Base-by-base conservation (phyloP, 2,797 vertebrate species). In the Emydoidea blandingii region DNA sequence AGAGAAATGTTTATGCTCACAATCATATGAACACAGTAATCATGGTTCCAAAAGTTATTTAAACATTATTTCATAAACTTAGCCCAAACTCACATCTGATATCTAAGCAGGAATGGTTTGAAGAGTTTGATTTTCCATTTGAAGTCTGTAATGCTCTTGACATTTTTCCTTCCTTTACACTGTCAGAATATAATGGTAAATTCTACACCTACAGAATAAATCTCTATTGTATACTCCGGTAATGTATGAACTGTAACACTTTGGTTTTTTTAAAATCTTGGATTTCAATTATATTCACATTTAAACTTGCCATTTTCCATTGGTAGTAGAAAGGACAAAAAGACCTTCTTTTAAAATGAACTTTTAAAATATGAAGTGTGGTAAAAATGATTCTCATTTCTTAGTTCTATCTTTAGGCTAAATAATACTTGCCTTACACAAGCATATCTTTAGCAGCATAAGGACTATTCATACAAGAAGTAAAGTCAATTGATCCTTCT, bases 1-100 rank as follows among this genome's bases (percentile, higher is more conserved):
- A 96, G 90, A 89, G 97, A 95, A 96, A 94, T 93, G 11, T 96
- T 97, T 98, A 97, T 96, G 89, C 76, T 85, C 94, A 90, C 86
- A 87, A 2, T 15, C 54, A 53, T 54, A 53, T 59, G 92, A 97
- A 93, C 88, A 96, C 62, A 92, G 92, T 94, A 89, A 91, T 91
- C 2, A 44, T 85, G 78, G 94, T 89, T 90, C 95, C 89, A 89
- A 97, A 97, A 96, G 91, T 90, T 90, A 94, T 88, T 97, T 96
- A 90, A 94, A 91, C 62, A 72, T 81, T 19, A 89, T 94, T 93
- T 94, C 84, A 96, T 91, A 90, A 88, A 21, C 53, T 92, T 90
- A 80, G 95, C 92, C 74, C 96, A 94, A 97, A 86, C 49, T 72
- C 72, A 5, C 54, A 85, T 83, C 90, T 94, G 79, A 80, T 94